phyloP scores from a whole-genome alignment of 2,113 vertebrate genomes.

The Gymnorhina tibicen region DNA sequence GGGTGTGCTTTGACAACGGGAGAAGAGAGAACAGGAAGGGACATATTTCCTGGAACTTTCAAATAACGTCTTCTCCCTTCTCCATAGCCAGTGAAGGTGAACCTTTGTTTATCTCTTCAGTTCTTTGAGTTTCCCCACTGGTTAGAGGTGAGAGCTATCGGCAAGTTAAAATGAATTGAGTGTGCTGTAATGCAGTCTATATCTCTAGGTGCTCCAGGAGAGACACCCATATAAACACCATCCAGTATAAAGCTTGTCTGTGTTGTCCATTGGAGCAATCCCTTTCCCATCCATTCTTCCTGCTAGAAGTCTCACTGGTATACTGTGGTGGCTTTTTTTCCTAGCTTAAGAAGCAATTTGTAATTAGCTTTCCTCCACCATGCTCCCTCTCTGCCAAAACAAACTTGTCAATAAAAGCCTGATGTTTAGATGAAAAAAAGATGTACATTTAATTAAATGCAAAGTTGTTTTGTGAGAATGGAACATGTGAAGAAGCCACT shows the following conservation, averaged over 20 bases:
- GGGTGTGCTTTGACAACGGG: not conserved
- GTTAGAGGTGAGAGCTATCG: not conserved
- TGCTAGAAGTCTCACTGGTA: not conserved
- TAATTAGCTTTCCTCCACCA: slow-evolving; percentile 8
- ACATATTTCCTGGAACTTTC: not conserved
- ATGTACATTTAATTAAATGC: slow-evolving; percentile 42
- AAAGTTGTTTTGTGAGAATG: slow-evolving; percentile 41
- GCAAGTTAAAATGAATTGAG: not conserved
- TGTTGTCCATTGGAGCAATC: not conserved
- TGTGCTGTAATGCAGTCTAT: not conserved
- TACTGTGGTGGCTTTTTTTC: not conserved
- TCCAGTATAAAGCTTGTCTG: not conserved
- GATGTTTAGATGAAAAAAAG: slow-evolving; percentile 45
- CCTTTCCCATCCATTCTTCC: not conserved
- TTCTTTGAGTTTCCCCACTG: not conserved
- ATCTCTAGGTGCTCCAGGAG: not conserved
- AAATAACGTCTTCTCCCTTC: not conserved
- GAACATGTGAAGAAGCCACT: slow-evolving; percentile 22
- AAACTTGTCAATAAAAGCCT: slow-evolving; percentile 44
- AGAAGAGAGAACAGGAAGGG: not conserved
- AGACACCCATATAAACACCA: not conserved
- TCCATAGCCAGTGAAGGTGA: not conserved
- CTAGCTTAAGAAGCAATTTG: not conserved
- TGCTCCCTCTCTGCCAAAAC: slow-evolving; percentile 20
- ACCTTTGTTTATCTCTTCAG: not conserved